phyloP scores from a whole-genome alignment of 53 echinoderm and acorn worm genomes.

The Stichopus horrens region DNA sequence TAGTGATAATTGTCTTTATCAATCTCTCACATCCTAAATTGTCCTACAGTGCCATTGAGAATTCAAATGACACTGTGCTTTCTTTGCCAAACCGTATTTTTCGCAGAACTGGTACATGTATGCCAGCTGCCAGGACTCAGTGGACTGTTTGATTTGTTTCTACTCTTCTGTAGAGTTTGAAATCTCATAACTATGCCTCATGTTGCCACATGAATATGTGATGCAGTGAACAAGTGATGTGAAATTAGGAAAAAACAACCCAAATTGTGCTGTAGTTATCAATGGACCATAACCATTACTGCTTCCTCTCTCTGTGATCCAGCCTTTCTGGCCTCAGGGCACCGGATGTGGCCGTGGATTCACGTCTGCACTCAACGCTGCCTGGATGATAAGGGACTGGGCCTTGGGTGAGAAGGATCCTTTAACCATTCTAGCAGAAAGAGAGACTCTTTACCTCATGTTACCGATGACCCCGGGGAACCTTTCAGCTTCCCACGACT shows the following conservation, averaged over 20 bases:
- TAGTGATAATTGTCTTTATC: too few species aligned
- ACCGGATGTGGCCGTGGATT: slow-evolving; percentile 36
- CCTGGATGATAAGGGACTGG: slow-evolving; percentile 37
- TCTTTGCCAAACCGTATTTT: too few species aligned
- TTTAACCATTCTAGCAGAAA: slow-evolving; percentile 17
- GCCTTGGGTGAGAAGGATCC: slow-evolving; percentile 22
- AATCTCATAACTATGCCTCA: too few species aligned
- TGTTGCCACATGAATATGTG: not conserved
- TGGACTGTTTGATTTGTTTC: too few species aligned
- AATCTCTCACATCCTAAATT: too few species aligned
- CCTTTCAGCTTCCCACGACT: not conserved
- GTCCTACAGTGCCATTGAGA: too few species aligned
- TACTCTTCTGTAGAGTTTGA: too few species aligned
- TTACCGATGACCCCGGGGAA: slow-evolving; percentile 1
- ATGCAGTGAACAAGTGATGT: not conserved
- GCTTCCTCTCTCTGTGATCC: not conserved
- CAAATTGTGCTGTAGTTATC: not conserved
- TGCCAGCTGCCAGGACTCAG: too few species aligned
- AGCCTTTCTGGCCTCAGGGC: slow-evolving; percentile 46
- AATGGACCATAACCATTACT: not conserved
- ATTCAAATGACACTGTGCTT: too few species aligned
- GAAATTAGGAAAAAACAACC: not conserved
- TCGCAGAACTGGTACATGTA: too few species aligned
- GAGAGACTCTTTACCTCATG: slow-evolving; percentile 11
- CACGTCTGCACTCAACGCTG: not conserved